These are phyloP conservation scores for Globodera rostochiensis DNA, from an alignment of 1,140 invertebrate genomes.

Conservation along the genomic window DNA sequence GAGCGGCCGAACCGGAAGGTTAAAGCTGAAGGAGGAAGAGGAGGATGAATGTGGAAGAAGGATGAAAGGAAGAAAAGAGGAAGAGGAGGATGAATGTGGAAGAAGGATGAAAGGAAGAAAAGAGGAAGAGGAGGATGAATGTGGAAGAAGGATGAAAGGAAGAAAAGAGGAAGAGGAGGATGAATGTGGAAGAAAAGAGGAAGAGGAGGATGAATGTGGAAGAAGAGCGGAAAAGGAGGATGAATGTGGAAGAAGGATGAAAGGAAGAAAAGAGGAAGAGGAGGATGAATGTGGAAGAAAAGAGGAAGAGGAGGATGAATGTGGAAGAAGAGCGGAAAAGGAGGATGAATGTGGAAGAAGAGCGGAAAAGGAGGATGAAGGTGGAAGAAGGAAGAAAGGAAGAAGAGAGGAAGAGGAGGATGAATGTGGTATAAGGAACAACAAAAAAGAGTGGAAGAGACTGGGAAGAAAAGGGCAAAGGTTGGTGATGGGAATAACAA, in stretches of 20 bases:
- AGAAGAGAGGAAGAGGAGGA: not conserved
- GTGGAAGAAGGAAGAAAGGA: too few species aligned
- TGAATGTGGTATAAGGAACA: not conserved
- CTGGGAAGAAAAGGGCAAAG: too few species aligned
- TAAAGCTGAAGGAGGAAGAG: not conserved
- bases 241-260: too few species aligned
- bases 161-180: not conserved
- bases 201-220: not conserved
- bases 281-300: not conserved
- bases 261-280: not conserved
- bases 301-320: not conserved
- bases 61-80: not conserved
- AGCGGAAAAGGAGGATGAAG: too few species aligned
- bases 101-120: too few species aligned
- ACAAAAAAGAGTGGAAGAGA: not conserved
- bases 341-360: not conserved
- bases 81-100: too few species aligned
- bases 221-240: not conserved
- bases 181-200: not conserved
- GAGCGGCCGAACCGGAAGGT: not conserved
- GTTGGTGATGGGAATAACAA: too few species aligned
- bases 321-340: not conserved
- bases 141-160: too few species aligned
- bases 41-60: not conserved
- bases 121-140: not conserved